Base-by-base conservation (phyloP, 2,113 vertebrate genomes). In the Fregata magnificens region DNA sequence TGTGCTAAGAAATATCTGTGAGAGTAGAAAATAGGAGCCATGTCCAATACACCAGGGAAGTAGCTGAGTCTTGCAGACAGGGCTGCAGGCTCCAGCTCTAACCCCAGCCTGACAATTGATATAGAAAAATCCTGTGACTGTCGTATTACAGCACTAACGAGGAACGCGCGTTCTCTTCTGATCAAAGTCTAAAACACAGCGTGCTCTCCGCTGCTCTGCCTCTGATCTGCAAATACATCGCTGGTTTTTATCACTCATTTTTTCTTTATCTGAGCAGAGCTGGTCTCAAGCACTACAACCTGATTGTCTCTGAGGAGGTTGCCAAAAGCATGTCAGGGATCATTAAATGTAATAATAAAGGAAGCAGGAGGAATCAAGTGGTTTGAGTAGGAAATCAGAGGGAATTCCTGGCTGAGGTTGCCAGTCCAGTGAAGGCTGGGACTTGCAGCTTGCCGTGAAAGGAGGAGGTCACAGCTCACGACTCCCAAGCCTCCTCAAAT, bases 291-390 rank as follows among this genome's bases (percentile, higher is more conserved):
- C 83, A 11, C 40, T 95, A 95, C 94, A 95, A 94, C 93, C 89
- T n/a, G 61, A 76, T 95, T 91, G 82, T 93, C 91, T 91, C 13
- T 1, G 66, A 73, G 81, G 80, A 93, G 86, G 81, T 12, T 97
- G 95, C 96, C 97, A 96, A 90, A 50, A 96, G 96, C 91, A 58
- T n/a, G 88, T 89, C 93, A 77, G 95, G 91, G 83, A 80, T 91
- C 3, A 1, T 91, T 85, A 53, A 26, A 69, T 0, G 22, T 45
- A 89, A 87, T 76, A 72, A 69, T 91, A 93, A 91, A 95, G 89
- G 91, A 93, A 95, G 81, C 77, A 9, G 81, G 45, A 85, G 78
- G 86, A 91, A 95, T 86, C 92, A 66, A 96, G 93, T 83, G 92
- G 82, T 59, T 87, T 18, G 93, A 91, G 91, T 52, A 94, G 91